Percentiles rank a stretch among this genome's conserved stretches.
Conservation (phyloP, 2,113 vertebrate species). For the Heterotilapia buettikoferi region DNA sequence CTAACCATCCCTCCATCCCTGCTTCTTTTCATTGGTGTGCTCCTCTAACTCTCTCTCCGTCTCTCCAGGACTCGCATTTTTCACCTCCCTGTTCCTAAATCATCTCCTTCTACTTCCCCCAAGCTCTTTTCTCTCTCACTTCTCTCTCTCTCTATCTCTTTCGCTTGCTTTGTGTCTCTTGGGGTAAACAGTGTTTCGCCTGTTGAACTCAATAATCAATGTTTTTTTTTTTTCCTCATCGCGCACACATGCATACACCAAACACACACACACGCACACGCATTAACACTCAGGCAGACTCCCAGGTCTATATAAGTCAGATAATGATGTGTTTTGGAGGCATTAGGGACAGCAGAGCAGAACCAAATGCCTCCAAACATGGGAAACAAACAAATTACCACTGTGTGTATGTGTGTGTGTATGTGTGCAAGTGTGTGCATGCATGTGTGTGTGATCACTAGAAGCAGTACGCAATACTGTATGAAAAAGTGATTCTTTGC, state of each 20-base stretch:
- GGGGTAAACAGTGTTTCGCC: slow-evolving; percentile 67
- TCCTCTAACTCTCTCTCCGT: slow-evolving; percentile 31
- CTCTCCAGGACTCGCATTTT: slow-evolving; percentile 54
- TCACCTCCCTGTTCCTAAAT: slow-evolving; percentile 58
- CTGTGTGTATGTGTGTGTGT: background rate
- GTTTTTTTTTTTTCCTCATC: slow-evolving; percentile 23
- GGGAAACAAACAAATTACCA: slow-evolving; percentile 65
- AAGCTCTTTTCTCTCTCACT: slow-evolving; percentile 11
- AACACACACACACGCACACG: background rate
- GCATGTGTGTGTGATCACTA: background rate
- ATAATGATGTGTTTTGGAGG: slow-evolving; percentile 70
- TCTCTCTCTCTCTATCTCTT: slow-evolving; percentile 1
- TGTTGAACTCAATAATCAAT: slow-evolving; percentile 69
- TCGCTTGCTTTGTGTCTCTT: slow-evolving; percentile 50
- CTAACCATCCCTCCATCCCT: slow-evolving; percentile 48
- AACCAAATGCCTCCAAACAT: slow-evolving; percentile 65
- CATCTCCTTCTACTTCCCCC: slow-evolving; percentile 38
- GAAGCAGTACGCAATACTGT: slow-evolving; percentile 12
- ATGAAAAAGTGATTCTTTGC: slow-evolving; percentile 56
- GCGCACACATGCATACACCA: background rate
- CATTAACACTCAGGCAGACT: slow-evolving; percentile 28
- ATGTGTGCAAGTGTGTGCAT: background rate
- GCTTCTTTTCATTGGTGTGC: slow-evolving; percentile 29
- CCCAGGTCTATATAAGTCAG: slow-evolving; percentile 59
- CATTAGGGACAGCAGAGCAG: slow-evolving; percentile 61